A percentile compares a stretch with the other conserved stretches of the same genome.
These are phyloP conservation scores for Sinonovacula constricta DNA, from an alignment of 1,140 invertebrate genomes.

Conservation along the genomic window DNA sequence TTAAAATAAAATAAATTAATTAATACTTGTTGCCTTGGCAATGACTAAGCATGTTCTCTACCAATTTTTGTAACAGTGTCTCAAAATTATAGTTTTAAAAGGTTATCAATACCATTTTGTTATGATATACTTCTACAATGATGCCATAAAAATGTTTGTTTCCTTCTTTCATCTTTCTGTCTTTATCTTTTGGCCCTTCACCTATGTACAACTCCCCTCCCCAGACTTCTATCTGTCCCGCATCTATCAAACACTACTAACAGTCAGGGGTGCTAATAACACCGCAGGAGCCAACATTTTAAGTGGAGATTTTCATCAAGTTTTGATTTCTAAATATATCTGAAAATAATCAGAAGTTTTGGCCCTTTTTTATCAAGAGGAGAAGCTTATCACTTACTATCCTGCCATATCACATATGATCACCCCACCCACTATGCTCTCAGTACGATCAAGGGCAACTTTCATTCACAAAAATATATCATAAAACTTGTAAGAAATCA, in stretches of 20 bases:
- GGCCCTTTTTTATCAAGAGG: background rate
- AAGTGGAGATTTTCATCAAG: background rate
- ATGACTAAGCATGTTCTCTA: no score
- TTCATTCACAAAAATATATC: background rate
- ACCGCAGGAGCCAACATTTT: background rate
- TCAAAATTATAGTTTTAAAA: no score
- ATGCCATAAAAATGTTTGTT: no score
- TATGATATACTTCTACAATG: no score
- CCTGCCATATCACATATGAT: background rate
- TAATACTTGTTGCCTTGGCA: no score
- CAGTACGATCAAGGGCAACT: background rate
- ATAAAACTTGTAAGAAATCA: background rate
- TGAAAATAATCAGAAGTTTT: background rate
- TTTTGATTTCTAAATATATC: constrained; percentile 1
- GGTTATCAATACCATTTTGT: no score
- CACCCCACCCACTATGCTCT: background rate
- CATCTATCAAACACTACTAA: background rate
- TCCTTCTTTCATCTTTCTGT: no score
- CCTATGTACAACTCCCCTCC: background rate
- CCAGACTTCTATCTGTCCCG: background rate
- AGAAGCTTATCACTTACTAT: background rate
- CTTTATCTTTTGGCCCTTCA: no score
- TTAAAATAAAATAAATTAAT: no score
- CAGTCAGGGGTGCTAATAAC: background rate
- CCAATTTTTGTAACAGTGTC: no score